Evolutionary conservation across 2,113 vertebrate species (phyloP).

Genomic region (Casuarius casuarius): DNA sequence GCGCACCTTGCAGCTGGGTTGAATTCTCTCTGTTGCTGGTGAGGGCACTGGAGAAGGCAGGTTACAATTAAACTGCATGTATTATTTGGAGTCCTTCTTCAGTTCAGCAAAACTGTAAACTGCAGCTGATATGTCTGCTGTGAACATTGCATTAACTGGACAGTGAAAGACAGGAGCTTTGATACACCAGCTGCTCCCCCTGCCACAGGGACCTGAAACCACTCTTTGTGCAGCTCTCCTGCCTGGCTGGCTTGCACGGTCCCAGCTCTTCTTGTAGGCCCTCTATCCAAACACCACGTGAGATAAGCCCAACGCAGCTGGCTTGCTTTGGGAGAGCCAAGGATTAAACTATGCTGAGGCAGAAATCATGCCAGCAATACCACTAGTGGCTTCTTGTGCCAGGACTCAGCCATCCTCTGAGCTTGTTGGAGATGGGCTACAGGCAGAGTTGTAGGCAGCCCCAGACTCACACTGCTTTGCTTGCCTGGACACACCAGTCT

Average conservation of each 20-base stretch:
- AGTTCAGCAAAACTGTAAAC: not conserved
- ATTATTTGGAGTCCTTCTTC: not conserved
- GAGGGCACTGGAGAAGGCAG: not conserved
- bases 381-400: not conserved
- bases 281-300: not conserved
- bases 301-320: not conserved
- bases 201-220: not conserved
- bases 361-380: not conserved
- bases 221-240: not conserved
- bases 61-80: not conserved
- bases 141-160: not conserved
- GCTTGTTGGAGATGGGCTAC: not conserved
- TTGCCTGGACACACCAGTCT: not conserved
- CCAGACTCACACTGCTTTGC: not conserved
- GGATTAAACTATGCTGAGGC: not conserved
- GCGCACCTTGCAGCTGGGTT: not conserved
- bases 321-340: not conserved
- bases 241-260: rapidly evolving
- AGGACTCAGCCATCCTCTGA: not conserved
- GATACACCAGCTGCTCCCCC: not conserved
- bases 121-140: not conserved
- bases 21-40: not conserved
- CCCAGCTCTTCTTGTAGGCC: not conserved
- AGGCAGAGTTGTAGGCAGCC: not conserved
- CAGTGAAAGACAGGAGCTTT: not conserved